Evolutionary conservation across 2,888 invertebrate species (phyloP), one percentile per base, ranked within the genome.

Genomic region (Lasioglossum zephyrum): DNA sequence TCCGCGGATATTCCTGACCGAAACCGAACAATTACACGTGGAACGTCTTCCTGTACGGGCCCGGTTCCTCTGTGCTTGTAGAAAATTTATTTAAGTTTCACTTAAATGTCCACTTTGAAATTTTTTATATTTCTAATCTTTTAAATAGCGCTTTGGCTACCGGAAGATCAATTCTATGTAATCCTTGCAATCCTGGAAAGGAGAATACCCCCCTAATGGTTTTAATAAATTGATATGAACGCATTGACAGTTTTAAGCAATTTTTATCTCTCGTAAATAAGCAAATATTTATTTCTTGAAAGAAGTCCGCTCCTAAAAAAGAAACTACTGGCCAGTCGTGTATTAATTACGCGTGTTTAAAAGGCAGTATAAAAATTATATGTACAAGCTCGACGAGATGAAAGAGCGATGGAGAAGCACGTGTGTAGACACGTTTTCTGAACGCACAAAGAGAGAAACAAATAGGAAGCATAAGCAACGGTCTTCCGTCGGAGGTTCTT

Each of bases 11-110:
- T 66, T 60, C 60, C 49, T 18, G 70, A 26, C 53, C 72, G n/a
- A 57, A 16, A 60, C 41, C 18, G 70, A 72, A 57, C 78, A 73
- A 84, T 84, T 75, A 78, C 39, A 57, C 75, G 2, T 2, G n/a
- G 36, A 63, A 49, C 74, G 53, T 82, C 75, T 75, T 44, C 16
- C 49, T 79, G 9, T 6, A 6, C 9, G 73, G 47, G n/a, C n/a
- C 5, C n/a, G 41, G n/a, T 41, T 8, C 3, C 39, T 18, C 39
- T 9, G 3, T 16, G 26, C 66, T 31, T 1, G 18, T 53, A 31
- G 22, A 22, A 9, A 9, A n/a, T n/a, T n/a, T n/a, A n/a, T n/a
- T n/a, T n/a, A n/a, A 8, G 2, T 53, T 53, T 53, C 53, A 0
- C 53, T 53, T 22, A 9, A 53, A 53, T 18, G 18, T n/a, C 11